phyloP scores from a whole-genome alignment of 2,797 vertebrate species.

The Okamejei kenojei region DNA sequence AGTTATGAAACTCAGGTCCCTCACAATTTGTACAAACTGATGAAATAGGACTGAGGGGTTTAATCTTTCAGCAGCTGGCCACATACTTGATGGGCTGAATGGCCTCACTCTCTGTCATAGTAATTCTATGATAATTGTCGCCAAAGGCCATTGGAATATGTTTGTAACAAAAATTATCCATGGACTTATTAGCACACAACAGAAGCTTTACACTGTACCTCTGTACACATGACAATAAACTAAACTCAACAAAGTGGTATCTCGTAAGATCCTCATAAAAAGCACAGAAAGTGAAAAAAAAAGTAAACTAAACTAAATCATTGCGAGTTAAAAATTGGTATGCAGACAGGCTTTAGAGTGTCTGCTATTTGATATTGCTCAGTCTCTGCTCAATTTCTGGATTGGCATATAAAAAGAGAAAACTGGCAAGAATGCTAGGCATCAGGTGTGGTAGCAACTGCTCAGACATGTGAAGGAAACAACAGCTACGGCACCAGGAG shows the following conservation, averaged over 20 bases:
- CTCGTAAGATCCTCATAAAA: background rate
- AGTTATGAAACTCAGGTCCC: background rate
- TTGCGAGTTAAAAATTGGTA: background rate
- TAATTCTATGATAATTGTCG: too few species aligned
- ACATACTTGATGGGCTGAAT: too few species aligned
- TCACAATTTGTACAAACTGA: background rate
- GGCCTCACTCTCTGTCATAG: too few species aligned
- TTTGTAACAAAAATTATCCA: background rate
- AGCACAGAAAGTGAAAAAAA: background rate
- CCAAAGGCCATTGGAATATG: background rate
- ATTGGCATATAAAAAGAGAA: background rate
- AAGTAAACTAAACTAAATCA: background rate
- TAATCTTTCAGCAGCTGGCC: too few species aligned
- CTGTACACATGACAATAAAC: too few species aligned
- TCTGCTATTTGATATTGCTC: background rate
- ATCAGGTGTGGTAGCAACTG: constrained; percentile 1
- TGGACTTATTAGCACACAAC: too few species aligned
- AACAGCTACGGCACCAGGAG: background rate
- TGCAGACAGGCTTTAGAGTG: background rate
- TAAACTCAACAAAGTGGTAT: background rate
- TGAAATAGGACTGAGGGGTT: too few species aligned
- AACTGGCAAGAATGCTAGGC: background rate
- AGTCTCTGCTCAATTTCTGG: background rate
- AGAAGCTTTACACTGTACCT: too few species aligned
- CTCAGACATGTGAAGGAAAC: background rate